These are phyloP conservation scores for Bursaphelenchus okinawaensis DNA, from an alignment of 2,888 invertebrate species.

Conservation along the genomic window DNA sequence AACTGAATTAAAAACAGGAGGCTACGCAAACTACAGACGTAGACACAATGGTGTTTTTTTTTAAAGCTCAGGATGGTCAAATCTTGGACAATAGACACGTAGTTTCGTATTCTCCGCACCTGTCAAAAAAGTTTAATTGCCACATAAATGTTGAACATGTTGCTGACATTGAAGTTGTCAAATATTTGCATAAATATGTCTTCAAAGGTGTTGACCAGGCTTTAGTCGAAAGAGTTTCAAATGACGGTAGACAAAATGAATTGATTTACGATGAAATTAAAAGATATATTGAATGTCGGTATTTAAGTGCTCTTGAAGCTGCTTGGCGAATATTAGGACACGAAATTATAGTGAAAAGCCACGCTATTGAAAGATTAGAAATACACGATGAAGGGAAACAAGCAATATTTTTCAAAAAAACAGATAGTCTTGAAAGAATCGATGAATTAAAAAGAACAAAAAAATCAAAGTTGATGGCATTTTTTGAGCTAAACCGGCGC, in stretches of 20 bases:
- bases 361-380: constrained; percentile 50
- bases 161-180: constrained; percentile 35
- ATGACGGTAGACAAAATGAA: background rate
- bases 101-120: constrained; percentile 35
- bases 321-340: constrained; percentile 47
- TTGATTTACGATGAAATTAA: constrained; percentile 45
- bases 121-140: constrained; percentile 51
- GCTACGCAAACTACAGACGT: constrained; percentile 19
- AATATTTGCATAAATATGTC: constrained; percentile 56
- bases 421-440: constrained; percentile 24
- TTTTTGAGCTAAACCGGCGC: constrained; percentile 6
- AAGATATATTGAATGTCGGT: constrained; percentile 48
- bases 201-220: constrained; percentile 44
- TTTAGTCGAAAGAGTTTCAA: background rate
- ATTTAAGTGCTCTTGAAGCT: constrained; percentile 53
- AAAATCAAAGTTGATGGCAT: constrained; percentile 13
- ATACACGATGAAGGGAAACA: constrained; percentile 55
- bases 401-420: constrained; percentile 27
- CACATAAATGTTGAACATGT: constrained; percentile 59
- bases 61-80: too few species aligned
- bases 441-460: background rate
- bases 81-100: constrained; percentile 21
- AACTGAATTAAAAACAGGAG: constrained; percentile 9
- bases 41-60: constrained; percentile 16
- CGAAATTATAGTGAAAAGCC: constrained; percentile 46